Conservation (phyloP, 2,113 vertebrate species). For the Tenebrosternarchus preto region DNA sequence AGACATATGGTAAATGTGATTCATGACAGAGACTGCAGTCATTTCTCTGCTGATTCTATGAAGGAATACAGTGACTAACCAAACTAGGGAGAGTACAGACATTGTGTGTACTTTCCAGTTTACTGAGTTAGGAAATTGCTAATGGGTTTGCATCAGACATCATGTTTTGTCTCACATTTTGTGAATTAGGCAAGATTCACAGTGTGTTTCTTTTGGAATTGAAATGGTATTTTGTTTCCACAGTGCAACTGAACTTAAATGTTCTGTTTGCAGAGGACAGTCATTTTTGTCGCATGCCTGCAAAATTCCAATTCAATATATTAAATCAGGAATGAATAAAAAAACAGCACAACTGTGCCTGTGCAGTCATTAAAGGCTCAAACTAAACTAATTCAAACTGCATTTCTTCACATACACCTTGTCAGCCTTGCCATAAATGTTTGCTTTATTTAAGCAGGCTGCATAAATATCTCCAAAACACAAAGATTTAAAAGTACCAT, state of each 20-base stretch:
- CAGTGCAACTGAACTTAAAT: neutral
- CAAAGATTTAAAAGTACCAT: no score
- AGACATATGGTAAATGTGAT: constrained; percentile 31
- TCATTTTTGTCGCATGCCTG: no score
- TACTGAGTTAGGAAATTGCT: neutral
- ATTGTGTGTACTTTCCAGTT: neutral
- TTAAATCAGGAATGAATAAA: no score
- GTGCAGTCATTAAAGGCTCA: no score
- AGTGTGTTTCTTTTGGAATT: neutral
- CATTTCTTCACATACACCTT: no score
- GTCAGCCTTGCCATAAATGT: no score
- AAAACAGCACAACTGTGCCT: no score
- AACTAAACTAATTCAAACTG: no score
- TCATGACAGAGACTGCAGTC: constrained; percentile 17
- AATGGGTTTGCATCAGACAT: neutral
- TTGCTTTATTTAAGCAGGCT: no score
- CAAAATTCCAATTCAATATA: no score
- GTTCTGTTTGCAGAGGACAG: no score
- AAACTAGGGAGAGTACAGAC: constrained; percentile 1
- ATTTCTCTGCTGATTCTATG: constrained; percentile 13
- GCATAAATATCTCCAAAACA: no score
- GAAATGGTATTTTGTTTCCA: neutral
- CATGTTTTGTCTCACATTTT: neutral
- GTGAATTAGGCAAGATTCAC: neutral
- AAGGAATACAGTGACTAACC: neutral